Evolutionary conservation across 1,140 invertebrate species (phyloP), one percentile per base, ranked within the genome.

Genomic region (Zaprionus africanus): DNA sequence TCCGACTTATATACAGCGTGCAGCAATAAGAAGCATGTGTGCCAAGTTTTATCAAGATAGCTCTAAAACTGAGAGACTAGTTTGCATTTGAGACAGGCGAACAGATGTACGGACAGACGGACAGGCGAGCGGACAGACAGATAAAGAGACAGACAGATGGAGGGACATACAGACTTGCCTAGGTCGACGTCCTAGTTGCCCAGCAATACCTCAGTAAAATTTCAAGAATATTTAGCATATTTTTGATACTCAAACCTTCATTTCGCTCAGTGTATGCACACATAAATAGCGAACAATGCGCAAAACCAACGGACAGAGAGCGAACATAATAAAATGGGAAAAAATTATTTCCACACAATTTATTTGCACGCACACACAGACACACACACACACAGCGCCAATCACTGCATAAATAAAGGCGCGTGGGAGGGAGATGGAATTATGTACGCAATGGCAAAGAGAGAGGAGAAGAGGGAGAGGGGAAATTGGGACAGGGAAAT

Each of bases 331-430:
- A 82, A 67, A 76, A 60, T 69, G 56, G 72, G 53, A 70, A 78
- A 78, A 79, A 78, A 85, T 84, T 80, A 83, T 85, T 85, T 85
- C 82, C 78, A 79, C 82, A 78, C 79, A 85, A 85, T 85, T 85
- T 84, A 84, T 83, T 83, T 66, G 68, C 74, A 77, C 77, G 72
- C 80, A 78, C 74, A 67, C 49, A 26, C 15, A n/a, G 59, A 61
- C 31, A 67, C 19, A 49, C 67, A 66, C 46, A 24, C 9, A n/a
- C 58, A 61, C 24, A 68, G 26, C 65, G 53, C 41, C 59, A 76
- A 76, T 70, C 66, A 76, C 67, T 51, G 57, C 65, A 74, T 31
- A 53, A 72, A 58, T 57, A 9, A 41, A 61, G 31, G 22, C 28
- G 5, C 38, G 4, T n/a, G 13, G 7, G 17, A 67, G 19, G 5